These are phyloP conservation scores for Cromileptes altivelis DNA, from an alignment of 2,113 vertebrate genomes.

Conservation along the genomic window DNA sequence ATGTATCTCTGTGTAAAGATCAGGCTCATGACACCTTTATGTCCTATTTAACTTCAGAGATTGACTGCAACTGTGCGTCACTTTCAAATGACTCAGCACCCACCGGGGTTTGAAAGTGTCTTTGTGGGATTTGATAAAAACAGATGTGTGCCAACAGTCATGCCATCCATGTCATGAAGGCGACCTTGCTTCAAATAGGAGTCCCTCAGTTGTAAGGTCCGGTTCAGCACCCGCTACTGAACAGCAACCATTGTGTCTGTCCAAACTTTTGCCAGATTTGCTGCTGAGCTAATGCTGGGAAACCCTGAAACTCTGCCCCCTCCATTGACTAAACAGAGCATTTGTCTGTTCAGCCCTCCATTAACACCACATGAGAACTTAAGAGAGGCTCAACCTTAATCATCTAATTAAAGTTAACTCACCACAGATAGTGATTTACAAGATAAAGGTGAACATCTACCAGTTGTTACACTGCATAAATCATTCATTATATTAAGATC, in stretches of 20 bases:
- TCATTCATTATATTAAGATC: slow-evolving; percentile 40
- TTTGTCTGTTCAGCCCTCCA: slow-evolving; percentile 63
- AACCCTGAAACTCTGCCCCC: slow-evolving; percentile 56
- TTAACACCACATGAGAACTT: slow-evolving; percentile 55
- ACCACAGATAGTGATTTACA: slow-evolving; percentile 54
- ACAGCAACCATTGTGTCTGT: slow-evolving; percentile 71
- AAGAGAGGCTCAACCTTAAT: slow-evolving; percentile 38
- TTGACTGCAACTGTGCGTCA: slow-evolving; percentile 8
- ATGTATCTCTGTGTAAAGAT: slow-evolving; percentile 62
- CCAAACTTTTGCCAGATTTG: slow-evolving; percentile 55
- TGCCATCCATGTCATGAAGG: slow-evolving; percentile 32
- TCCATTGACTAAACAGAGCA: slow-evolving; percentile 55
- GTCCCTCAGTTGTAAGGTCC: slow-evolving; percentile 38
- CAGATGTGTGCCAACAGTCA: slow-evolving; percentile 52
- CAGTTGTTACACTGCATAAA: slow-evolving; percentile 19
- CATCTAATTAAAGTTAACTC: slow-evolving; percentile 55
- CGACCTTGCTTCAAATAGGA: slow-evolving; percentile 49
- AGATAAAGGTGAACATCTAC: slow-evolving; percentile 54
- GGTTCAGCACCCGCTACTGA: slow-evolving; percentile 78
- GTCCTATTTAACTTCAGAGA: slow-evolving; percentile 42
- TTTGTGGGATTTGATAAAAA: slow-evolving; percentile 44
- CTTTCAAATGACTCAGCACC: slow-evolving; percentile 41
- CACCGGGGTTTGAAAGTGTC: slow-evolving; percentile 2
- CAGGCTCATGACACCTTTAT: slow-evolving; percentile 38
- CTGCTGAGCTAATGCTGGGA: slow-evolving; percentile 68